Percentiles rank a stretch among this genome's conserved stretches.
These are phyloP conservation scores for Drosophila littoralis DNA, from an alignment of 1,140 invertebrate genomes.

Conservation along the genomic window DNA sequence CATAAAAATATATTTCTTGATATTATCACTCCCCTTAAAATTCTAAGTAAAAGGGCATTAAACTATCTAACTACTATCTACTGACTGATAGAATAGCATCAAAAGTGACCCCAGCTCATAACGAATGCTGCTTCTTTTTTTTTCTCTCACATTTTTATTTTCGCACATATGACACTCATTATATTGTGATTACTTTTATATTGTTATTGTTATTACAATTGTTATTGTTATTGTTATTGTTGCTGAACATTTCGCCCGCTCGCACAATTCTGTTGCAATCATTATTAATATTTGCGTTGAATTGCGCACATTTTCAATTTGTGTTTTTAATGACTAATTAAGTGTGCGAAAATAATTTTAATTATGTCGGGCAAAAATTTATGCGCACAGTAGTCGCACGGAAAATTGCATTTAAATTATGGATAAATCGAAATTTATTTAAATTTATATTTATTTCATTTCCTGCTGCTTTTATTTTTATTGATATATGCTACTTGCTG, in stretches of 20 bases:
- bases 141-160: constrained; percentile 6
- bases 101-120: background rate
- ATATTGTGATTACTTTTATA: constrained; percentile 73
- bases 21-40: background rate
- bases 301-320: constrained; percentile 68
- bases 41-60: background rate
- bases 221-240: constrained; percentile 38
- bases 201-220: constrained; percentile 46
- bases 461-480: constrained; percentile 26
- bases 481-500: constrained; percentile 15
- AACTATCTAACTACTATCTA: background rate
- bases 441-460: constrained; percentile 24
- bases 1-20: too few species aligned
- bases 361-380: constrained; percentile 65
- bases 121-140: background rate
- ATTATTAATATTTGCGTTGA: constrained; percentile 72
- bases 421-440: constrained; percentile 48
- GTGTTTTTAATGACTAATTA: constrained; percentile 81
- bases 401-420: constrained; percentile 52
- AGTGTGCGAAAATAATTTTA: constrained; percentile 81
- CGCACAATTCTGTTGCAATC: constrained; percentile 43
- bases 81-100: constrained; percentile 6
- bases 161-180: constrained; percentile 70
- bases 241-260: constrained; percentile 3
- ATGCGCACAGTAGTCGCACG: constrained; percentile 53